Percentiles rank a stretch among this genome's conserved stretches.
phyloP scores from a whole-genome alignment of 2,888 invertebrate species.

The Eupithecia vulgata region DNA sequence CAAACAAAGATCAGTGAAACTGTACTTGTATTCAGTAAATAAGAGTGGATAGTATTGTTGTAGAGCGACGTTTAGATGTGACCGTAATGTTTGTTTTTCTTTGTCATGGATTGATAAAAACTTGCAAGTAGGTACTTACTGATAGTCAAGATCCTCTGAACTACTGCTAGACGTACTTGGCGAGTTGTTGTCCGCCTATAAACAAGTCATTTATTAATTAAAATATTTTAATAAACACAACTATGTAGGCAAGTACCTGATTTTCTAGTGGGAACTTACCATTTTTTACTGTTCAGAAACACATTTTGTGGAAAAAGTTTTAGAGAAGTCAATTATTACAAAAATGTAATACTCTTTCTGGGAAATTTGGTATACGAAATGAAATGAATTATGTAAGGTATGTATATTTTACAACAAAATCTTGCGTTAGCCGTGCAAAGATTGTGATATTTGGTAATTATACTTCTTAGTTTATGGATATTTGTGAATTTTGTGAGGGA shows the following conservation, averaged over 20 bases:
- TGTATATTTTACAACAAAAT: no score
- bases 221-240: slow-evolving; percentile 9
- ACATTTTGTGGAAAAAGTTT: slow-evolving; percentile 15
- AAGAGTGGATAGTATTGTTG: background rate
- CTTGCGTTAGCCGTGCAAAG: no score
- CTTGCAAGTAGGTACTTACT: slow-evolving; percentile 65
- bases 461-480: no score
- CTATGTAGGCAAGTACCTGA: background rate
- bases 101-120: slow-evolving; percentile 28
- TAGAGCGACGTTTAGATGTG: background rate
- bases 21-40: background rate
- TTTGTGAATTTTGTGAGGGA: no score
- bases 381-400: no score
- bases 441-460: no score
- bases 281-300: slow-evolving; percentile 25
- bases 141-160: slow-evolving; percentile 64
- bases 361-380: no score
- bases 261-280: slow-evolving; percentile 26
- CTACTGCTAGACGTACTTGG: slow-evolving; percentile 59
- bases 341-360: no score
- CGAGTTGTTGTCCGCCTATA: slow-evolving; percentile 55
- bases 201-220: slow-evolving; percentile 33
- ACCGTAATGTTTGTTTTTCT: slow-evolving; percentile 27
- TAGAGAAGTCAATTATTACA: no score
- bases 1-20: slow-evolving; percentile 1